Evolutionary conservation across 2,888 invertebrate species (phyloP), one percentile per base, ranked within the genome.

Genomic region (Netelia melanura): DNA sequence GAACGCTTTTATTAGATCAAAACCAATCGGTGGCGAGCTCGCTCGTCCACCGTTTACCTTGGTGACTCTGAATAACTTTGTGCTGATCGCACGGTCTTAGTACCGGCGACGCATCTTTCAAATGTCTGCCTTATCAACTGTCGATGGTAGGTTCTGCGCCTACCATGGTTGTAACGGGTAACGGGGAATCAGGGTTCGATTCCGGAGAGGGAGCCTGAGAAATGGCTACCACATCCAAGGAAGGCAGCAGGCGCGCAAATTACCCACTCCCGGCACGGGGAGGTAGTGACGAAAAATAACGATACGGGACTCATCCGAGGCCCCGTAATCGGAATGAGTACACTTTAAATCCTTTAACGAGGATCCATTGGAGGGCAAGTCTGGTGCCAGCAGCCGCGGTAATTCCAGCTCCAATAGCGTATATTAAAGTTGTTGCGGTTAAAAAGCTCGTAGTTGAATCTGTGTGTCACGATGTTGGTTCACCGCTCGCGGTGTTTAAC

Each of bases 101-200:
- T 17, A 17, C 17, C 17, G 17, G 17, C 17, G 17, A 17, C 17
- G 0, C 17, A 0, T 17, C 17, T 17, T 17, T 17, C 17, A 17
- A 17, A 17, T 17, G 17, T 17, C 17, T 96, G 95, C 95, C 95
- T 94, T 95, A 95, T 96, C 95, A 95, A 95, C 95, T 95, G 94
- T 95, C 94, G 95, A 96, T 95, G 95, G 95, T 95, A 95, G 95
- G 94, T 94, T 95, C 95, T 94, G 94, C 94, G 95, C 94, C 95
- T 95, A 95, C 95, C 95, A 95, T 96, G 95, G 95, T 95, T 94
- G 94, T 95, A 94, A 96, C 85, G 85, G 95, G 96, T 96, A 95
- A 96, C 96, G 96, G 96, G 95, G 96, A 96, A 96, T 96, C 95
- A 96, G 96, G 96, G 96, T 96, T 96, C 95, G 95, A 95, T 96